These are phyloP conservation scores for Meles meles DNA, from an alignment of 2,113 vertebrate genomes.

Conservation along the genomic window DNA sequence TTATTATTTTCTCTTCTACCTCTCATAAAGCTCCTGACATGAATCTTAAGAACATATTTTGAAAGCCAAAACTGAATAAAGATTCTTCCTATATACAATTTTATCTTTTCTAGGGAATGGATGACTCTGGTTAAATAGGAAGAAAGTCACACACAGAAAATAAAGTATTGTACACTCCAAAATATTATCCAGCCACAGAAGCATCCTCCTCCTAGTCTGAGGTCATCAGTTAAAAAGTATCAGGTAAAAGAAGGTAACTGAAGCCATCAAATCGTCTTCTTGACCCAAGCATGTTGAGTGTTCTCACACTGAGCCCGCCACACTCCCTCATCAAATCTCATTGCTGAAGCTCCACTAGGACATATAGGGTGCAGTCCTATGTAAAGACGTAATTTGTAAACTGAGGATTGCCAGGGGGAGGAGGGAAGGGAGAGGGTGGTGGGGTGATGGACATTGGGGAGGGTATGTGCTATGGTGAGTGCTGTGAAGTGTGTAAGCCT, in stretches of 20 bases:
- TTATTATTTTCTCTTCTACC: neutral
- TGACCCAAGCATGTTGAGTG: neutral
- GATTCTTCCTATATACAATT: neutral
- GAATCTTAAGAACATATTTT: neutral
- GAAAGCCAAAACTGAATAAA: neutral
- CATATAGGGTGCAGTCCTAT: neutral
- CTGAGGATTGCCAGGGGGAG: no score
- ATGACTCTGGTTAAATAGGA: neutral
- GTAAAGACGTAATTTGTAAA: neutral
- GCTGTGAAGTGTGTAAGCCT: no score
- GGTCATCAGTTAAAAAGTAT: neutral
- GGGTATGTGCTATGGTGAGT: no score
- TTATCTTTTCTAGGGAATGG: neutral
- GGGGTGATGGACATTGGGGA: no score
- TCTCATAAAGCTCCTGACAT: neutral
- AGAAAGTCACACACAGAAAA: neutral
- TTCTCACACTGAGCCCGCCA: neutral
- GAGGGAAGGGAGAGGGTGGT: no score
- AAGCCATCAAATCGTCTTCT: neutral
- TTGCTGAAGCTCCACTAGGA: neutral
- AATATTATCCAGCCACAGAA: neutral
- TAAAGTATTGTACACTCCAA: neutral
- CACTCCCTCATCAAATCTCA: neutral
- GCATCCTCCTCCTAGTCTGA: neutral
- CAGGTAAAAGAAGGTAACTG: neutral